Conservation (phyloP, 2,113 vertebrate species). For the Toxotes jaculatrix region DNA sequence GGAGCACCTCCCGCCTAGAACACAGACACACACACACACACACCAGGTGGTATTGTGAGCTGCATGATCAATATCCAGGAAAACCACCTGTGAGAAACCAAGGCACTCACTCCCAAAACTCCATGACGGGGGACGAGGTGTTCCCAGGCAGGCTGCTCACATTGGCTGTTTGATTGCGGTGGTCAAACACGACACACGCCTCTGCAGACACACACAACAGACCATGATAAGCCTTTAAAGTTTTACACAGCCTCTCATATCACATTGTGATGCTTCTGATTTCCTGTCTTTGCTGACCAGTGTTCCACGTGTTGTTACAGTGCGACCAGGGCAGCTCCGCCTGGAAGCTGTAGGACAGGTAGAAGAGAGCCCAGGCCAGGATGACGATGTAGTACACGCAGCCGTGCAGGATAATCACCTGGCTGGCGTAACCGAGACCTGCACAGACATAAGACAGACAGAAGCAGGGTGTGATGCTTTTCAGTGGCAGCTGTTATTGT, state of each 20-base stretch:
- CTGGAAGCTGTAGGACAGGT: slow-evolving; percentile 89
- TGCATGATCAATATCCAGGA: not conserved
- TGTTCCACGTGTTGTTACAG: slow-evolving; percentile 93
- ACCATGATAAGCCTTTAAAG: not conserved
- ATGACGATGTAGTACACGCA: slow-evolving; percentile 93
- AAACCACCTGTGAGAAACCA: not conserved
- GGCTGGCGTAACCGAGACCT: slow-evolving; percentile 93
- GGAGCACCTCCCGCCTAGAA: slow-evolving; percentile 83
- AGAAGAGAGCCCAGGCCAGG: slow-evolving; percentile 92
- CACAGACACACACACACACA: slow-evolving; percentile 32
- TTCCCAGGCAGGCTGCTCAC: slow-evolving; percentile 73
- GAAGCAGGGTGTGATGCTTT: not conserved
- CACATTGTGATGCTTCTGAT: fast-evolving
- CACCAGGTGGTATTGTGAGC: not conserved
- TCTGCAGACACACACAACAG: slow-evolving; percentile 73
- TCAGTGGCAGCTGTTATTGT: no score
- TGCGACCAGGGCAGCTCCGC: slow-evolving; percentile 89
- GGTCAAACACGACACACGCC: slow-evolving; percentile 84
- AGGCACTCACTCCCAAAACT: slow-evolving; percentile 95
- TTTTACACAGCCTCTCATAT: not conserved
- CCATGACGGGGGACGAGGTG: slow-evolving; percentile 88
- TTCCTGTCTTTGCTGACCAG: slow-evolving; percentile 78
- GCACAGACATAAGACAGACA: not conserved
- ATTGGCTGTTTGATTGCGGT: slow-evolving; percentile 69
- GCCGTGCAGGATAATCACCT: slow-evolving; percentile 89